Base-by-base conservation (phyloP, 1,140 invertebrate species). In the Danaus melanippus region DNA sequence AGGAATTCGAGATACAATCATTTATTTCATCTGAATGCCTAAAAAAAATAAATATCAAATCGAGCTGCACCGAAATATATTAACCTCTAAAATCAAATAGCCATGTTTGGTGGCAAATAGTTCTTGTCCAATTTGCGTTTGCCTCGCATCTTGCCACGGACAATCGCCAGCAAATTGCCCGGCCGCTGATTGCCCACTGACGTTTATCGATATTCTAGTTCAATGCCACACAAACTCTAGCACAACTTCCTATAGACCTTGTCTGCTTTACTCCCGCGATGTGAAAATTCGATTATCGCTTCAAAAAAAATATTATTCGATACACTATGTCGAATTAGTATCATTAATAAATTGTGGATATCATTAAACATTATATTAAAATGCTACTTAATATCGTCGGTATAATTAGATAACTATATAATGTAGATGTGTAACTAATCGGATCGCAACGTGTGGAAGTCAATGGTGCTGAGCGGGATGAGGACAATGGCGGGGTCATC, bases 121-220 rank as follows among this genome's bases (percentile, higher is more conserved):
- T 62, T 67, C 59, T 62, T 67, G 64, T 69, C 74, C 79, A 83
- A 82, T 82, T 82, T 82, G 74, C 76, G 69, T 75, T 67, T 58
- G 60, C 21, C 63, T 73, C 64, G 71, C 65, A 70, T 75, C 75
- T 75, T 75, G 64, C 65, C 74, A 77, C 76, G 79, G 73, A 81
- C 82, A 85, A 84, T 84, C 74, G 71, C 70, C 64, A 65, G 71
- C 79, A 84, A 82, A 85, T 84, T 85, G 82, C 65, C 58, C 69
- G 67, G 53, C 68, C 72, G 62, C 66, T 83, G 82, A 79, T 81
- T 82, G 78, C 75, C 62, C 67, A 68, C 67, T 56, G 70, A 69
- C 77, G 76, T 81, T 82, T 83, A 85, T 85, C 79, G 80, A 84
- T 85, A 82, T 82, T 79, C 70, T 60, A 73, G 66, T 69, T 66